Evolutionary conservation across 2,888 invertebrate species (phyloP).

Genomic region (Auanema sp.): DNA sequence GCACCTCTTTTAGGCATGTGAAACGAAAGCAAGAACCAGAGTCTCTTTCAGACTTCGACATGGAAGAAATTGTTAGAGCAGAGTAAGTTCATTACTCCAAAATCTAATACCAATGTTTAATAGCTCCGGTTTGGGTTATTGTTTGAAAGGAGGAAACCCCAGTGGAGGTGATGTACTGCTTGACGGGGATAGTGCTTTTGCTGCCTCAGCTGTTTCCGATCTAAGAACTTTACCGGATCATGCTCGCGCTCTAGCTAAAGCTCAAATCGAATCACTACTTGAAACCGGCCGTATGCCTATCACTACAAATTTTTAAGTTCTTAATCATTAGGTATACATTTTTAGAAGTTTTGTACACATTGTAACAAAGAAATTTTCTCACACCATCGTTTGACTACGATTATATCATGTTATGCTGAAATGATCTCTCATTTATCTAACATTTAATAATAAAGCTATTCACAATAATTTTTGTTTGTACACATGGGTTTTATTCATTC

Average conservation of each 20-base stretch:
- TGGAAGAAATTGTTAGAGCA: conserved; percentile 13
- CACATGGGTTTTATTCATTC: neutral
- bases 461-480: neutral
- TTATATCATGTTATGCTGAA: conserved; percentile 1
- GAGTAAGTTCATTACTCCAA: conserved; percentile 23
- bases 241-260: conserved; percentile 41
- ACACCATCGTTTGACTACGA: neutral
- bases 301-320: conserved; percentile 6
- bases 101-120: neutral
- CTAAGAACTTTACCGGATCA: conserved; percentile 46
- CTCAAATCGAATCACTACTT: conserved; percentile 45
- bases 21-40: conserved; percentile 38
- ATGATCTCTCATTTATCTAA: too few relatives aligned
- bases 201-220: conserved; percentile 53
- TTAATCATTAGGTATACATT: neutral
- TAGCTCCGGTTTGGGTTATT: neutral
- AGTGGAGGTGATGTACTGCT: conserved; percentile 36
- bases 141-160: neutral
- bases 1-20: conserved; percentile 22
- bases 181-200: conserved; percentile 58
- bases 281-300: conserved; percentile 25
- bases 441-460: too few relatives aligned
- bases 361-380: conserved; percentile 1
- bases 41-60: conserved; percentile 41
- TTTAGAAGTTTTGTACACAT: neutral